phyloP scores from a whole-genome alignment of 2,888 invertebrate genomes.

The Cyrtodaria siliqua region DNA sequence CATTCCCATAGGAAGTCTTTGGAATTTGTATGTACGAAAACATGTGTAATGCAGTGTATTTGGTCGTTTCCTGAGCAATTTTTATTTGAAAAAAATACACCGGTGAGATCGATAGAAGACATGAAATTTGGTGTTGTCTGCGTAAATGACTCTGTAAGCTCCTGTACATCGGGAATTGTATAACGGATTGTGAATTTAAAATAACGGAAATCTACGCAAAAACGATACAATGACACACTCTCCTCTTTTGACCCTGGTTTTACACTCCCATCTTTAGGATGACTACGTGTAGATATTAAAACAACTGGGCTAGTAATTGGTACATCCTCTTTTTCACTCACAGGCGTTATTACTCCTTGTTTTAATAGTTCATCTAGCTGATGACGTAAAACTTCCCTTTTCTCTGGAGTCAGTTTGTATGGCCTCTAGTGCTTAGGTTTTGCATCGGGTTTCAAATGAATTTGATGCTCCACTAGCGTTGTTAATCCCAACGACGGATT shows the following conservation, averaged over 20 bases:
- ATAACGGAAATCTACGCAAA: conserved; percentile 47
- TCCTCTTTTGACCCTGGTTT: conserved; percentile 18
- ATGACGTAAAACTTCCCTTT: conserved; percentile 24
- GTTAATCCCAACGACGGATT: conserved; percentile 26
- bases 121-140: conserved; percentile 51
- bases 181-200: conserved; percentile 41
- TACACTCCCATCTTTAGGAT: conserved; percentile 21
- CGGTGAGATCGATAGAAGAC: conserved; percentile 50
- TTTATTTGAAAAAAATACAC: conserved; percentile 34
- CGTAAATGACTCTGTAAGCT: conserved; percentile 55
- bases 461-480: conserved; percentile 11
- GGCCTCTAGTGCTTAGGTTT: conserved; percentile 30
- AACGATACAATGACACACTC: conserved; percentile 39
- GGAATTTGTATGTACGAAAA: conserved; percentile 54
- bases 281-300: conserved; percentile 32
- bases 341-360: conserved; percentile 30
- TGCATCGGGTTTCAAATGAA: conserved; percentile 26
- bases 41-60: conserved; percentile 53
- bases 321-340: conserved; percentile 23
- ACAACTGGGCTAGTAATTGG: conserved; percentile 42
- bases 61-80: conserved; percentile 15
- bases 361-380: conserved; percentile 39
- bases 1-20: conserved; percentile 57
- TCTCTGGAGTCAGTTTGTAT: conserved; percentile 28
- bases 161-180: conserved; percentile 43